Evolutionary conservation across 2,797 vertebrate genomes (phyloP), one percentile per base, ranked within the genome.

Genomic region (Schizopygopsis pylzovi): DNA sequence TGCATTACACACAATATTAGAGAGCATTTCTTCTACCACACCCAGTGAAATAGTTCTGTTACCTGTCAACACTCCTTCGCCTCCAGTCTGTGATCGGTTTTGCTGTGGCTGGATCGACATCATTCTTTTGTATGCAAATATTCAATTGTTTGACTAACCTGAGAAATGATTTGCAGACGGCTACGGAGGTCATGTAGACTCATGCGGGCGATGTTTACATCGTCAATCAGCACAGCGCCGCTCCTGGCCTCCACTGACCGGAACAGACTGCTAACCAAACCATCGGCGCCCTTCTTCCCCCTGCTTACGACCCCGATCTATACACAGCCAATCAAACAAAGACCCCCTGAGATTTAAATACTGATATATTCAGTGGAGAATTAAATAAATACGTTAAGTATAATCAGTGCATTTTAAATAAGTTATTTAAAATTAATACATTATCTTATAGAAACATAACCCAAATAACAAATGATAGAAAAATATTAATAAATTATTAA

Each of bases 91-190:
- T 71, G 18, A 47, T 28, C 12, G 37, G 18, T 81, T 59, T 33
- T 71, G 33, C 49, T 85, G 47, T 86, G 33, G 49, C 8, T 85
- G 47, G 20, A 86, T 65, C 18, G 20, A 28, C 47, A 83, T 72
- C 37, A n/a, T 79, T 15, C 71, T 28, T 39, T 86, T 75, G 22
- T 43, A 20, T 43, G 22, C 37, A 86, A 22, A 43, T 28, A 16
- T 73, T 41, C 73, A 67, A 68, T 43, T 59, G 80, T 16, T 81
- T 5, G 18, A 49, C 79, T 88, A 84, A 94, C 93, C 92, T 94
- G 92, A 71, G 93, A 92, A 87, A 94, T 94, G 79, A 94, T 91
- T 54, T 94, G 93, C 80, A 94, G 90, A 84, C 89, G 92, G 61
- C 91, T 85, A 68, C 82, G 59, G 70, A 94, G 87, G 85, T 94